Conservation (phyloP, 2,113 vertebrate genomes). For the Tachysurus fulvidraco region DNA sequence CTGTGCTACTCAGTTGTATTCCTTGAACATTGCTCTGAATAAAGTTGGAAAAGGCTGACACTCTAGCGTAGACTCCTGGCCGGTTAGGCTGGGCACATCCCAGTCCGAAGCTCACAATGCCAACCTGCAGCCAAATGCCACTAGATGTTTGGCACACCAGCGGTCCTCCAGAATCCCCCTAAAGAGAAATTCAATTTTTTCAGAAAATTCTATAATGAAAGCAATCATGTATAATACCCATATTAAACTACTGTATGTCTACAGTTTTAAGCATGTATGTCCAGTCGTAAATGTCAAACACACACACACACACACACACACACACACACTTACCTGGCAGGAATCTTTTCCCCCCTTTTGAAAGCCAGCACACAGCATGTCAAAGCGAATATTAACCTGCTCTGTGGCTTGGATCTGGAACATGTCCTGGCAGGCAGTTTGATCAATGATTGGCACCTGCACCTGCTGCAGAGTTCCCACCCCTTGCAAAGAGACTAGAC, state of each 20-base stretch:
- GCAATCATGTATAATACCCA: neutral
- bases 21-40: constrained; percentile 58
- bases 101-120: constrained; percentile 76
- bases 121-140: constrained; percentile 75
- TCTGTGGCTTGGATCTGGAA: constrained; percentile 54
- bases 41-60: constrained; percentile 67
- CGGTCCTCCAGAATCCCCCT: constrained; percentile 80
- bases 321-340: constrained; percentile 72
- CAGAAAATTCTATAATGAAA: neutral
- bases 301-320: constrained; percentile 30
- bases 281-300: neutral
- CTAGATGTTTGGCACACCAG: constrained; percentile 70
- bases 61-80: constrained; percentile 73
- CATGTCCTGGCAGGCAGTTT: constrained; percentile 69
- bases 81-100: constrained; percentile 67
- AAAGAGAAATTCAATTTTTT: neutral
- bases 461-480: constrained; percentile 71
- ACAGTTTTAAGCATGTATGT: neutral
- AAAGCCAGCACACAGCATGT: constrained; percentile 78
- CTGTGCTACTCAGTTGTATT: constrained; percentile 62
- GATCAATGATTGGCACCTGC: constrained; percentile 72
- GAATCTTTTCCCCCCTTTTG: constrained; percentile 71
- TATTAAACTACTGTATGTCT: neutral
- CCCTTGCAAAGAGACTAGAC: constrained; percentile 64
- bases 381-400: constrained; percentile 62